These are phyloP conservation scores for Erebia palarica DNA, from an alignment of 2,888 invertebrate species.

Conservation along the genomic window DNA sequence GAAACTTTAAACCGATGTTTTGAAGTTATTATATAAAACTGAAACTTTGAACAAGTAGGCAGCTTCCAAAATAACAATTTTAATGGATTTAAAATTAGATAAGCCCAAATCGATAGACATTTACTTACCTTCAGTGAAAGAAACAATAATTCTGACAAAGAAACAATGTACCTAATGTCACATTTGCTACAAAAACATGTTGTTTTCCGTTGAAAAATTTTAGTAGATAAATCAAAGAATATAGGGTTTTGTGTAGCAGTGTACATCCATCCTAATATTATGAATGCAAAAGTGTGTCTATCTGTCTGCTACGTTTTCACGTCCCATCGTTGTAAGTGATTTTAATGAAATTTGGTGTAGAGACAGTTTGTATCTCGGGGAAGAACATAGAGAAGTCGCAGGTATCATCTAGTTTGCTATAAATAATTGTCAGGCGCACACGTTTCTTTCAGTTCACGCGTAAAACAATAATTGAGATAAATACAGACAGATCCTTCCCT, in stretches of 20 bases:
- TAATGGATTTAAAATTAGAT: background rate
- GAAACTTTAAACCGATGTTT: slow-evolving; percentile 1
- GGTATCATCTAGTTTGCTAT: background rate
- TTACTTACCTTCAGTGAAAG: background rate
- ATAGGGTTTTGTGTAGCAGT: background rate
- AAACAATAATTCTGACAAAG: too few species aligned
- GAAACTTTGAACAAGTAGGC: slow-evolving; percentile 1
- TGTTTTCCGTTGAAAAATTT: too few species aligned
- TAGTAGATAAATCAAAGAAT: background rate
- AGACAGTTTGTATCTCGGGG: too few species aligned
- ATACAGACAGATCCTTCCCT: too few species aligned
- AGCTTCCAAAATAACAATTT: background rate
- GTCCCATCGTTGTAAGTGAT: too few species aligned
- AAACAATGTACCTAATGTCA: too few species aligned
- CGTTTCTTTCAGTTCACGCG: too few species aligned
- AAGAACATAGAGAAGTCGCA: too few species aligned
- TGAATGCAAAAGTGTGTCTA: too few species aligned
- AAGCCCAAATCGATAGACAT: background rate
- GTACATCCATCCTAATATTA: background rate
- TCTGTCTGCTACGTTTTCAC: too few species aligned
- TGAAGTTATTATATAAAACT: slow-evolving; percentile 3
- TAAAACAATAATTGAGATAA: too few species aligned
- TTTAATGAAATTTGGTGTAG: too few species aligned
- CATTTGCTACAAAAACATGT: slow-evolving; percentile 10
- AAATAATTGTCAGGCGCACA: background rate